These are phyloP conservation scores for Simalia tracyae DNA, from an alignment of 2,797 vertebrate genomes.

Conservation along the genomic window DNA sequence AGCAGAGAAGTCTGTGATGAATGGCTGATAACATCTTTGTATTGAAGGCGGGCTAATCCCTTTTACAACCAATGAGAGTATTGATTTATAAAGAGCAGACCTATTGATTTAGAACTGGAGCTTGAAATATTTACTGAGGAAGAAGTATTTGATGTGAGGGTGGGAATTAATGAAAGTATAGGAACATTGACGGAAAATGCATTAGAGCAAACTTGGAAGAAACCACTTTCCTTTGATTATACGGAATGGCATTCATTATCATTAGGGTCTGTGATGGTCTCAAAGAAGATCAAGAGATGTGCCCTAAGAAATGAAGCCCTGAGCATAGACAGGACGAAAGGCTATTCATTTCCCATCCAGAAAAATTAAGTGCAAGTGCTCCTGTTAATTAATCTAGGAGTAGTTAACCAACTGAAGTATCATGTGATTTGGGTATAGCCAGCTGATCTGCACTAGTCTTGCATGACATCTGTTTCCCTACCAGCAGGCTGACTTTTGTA, in stretches of 20 bases:
- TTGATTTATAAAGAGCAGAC: constrained; percentile 36
- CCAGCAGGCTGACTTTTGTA: not conserved
- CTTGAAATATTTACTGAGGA: constrained; percentile 28
- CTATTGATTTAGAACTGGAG: constrained; percentile 24
- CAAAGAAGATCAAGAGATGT: not conserved
- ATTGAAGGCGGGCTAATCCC: constrained; percentile 4
- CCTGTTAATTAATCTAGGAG: not conserved
- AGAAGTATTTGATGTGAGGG: constrained; percentile 12
- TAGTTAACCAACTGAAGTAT: not conserved
- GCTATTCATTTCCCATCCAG: not conserved
- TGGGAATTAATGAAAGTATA: constrained; percentile 10
- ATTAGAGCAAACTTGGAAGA: constrained; percentile 15
- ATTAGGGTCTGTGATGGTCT: not conserved
- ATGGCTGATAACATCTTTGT: constrained; percentile 1
- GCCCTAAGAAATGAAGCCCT: not conserved
- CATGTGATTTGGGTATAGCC: not conserved
- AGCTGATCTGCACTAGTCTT: not conserved
- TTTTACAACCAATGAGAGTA: constrained; percentile 32
- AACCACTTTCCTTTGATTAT: constrained; percentile 24
- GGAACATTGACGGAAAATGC: constrained; percentile 25
- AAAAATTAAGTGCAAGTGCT: not conserved
- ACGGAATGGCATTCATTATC: constrained; percentile 21
- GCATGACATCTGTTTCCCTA: not conserved
- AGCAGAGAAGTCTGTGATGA: constrained; percentile 26
- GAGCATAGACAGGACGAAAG: not conserved